Evolutionary conservation across 23 tunicate genomes (phyloP).

Genomic region (Phallusia fumigata): DNA sequence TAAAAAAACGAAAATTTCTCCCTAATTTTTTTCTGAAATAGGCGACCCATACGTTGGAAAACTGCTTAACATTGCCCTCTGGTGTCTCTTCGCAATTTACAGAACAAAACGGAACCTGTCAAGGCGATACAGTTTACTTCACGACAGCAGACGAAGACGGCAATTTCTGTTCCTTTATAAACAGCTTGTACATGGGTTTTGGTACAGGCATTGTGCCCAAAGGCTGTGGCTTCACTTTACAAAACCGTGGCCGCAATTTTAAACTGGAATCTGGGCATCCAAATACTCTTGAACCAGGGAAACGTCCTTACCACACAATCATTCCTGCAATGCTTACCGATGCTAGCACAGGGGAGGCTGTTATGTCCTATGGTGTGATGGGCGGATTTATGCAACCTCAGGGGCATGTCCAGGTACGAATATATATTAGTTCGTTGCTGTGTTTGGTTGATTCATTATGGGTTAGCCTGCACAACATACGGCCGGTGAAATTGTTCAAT

Average conservation of each 20-base stretch:
- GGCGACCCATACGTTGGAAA: neutral
- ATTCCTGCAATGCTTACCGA: slow-evolving; percentile 90
- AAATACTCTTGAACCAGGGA: slow-evolving; percentile 58
- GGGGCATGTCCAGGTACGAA: slow-evolving; percentile 87
- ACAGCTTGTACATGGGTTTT: slow-evolving; percentile 82
- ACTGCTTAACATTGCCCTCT: neutral
- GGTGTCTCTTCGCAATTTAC: neutral
- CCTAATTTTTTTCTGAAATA: too few relatives aligned
- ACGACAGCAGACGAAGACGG: slow-evolving; percentile 84
- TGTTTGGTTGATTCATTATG: too few relatives aligned
- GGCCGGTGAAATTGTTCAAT: too few relatives aligned
- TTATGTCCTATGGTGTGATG: slow-evolving; percentile 92
- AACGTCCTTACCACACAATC: slow-evolving; percentile 87
- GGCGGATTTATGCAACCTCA: slow-evolving; percentile 98
- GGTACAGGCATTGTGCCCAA: slow-evolving; percentile 85
- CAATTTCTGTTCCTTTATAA: slow-evolving; percentile 82
- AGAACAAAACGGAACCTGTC: slow-evolving; percentile 4
- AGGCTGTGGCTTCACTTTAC: slow-evolving; percentile 80
- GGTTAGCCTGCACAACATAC: too few relatives aligned
- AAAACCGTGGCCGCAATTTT: slow-evolving; percentile 78
- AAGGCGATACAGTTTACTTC: slow-evolving; percentile 85
- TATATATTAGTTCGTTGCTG: too few relatives aligned
- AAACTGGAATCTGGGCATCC: slow-evolving; percentile 61
- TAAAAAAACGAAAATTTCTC: too few relatives aligned
- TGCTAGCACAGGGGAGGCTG: slow-evolving; percentile 51